Conservation (phyloP, 1,140 invertebrate species). For the Diabrotica undecimpunctata region DNA sequence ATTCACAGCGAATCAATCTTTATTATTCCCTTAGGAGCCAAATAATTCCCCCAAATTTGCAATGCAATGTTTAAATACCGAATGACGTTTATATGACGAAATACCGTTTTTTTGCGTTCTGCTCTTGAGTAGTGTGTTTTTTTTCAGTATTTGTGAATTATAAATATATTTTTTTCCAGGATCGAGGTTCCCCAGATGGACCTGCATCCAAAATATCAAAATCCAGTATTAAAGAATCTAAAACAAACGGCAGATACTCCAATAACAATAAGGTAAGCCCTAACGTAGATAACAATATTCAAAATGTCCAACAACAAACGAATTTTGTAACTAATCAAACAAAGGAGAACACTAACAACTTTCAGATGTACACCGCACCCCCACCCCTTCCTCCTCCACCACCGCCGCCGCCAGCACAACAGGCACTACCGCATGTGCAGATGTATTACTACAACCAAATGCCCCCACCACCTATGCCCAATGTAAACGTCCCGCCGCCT, state of each 20-base stretch:
- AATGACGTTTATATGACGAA: too few species aligned
- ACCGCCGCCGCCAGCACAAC: background rate
- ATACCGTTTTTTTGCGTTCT: too few species aligned
- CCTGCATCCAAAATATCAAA: constrained; percentile 22
- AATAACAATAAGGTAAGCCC: constrained; percentile 46
- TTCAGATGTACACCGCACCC: background rate
- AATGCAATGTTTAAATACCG: too few species aligned
- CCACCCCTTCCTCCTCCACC: constrained; percentile 6
- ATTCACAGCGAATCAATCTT: too few species aligned
- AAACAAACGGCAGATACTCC: constrained; percentile 43
- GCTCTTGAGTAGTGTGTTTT: too few species aligned
- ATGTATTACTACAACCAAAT: constrained; percentile 13
- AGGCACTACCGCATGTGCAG: background rate
- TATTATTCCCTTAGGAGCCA: too few species aligned
- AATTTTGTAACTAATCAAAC: background rate
- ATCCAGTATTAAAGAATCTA: constrained; percentile 32
- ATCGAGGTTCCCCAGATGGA: constrained; percentile 22
- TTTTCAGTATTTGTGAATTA: too few species aligned
- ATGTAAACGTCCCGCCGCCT: constrained; percentile 30
- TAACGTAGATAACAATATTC: constrained; percentile 27
- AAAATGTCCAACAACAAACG: constrained; percentile 4
- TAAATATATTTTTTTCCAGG: constrained; percentile 20
- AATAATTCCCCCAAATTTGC: too few species aligned
- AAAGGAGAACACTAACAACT: background rate
- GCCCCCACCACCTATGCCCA: constrained; percentile 21